A percentile compares a stretch with the other conserved stretches of the same genome.
Conservation (phyloP, 2,113 vertebrate genomes). For the Mormyrus iriodes region DNA sequence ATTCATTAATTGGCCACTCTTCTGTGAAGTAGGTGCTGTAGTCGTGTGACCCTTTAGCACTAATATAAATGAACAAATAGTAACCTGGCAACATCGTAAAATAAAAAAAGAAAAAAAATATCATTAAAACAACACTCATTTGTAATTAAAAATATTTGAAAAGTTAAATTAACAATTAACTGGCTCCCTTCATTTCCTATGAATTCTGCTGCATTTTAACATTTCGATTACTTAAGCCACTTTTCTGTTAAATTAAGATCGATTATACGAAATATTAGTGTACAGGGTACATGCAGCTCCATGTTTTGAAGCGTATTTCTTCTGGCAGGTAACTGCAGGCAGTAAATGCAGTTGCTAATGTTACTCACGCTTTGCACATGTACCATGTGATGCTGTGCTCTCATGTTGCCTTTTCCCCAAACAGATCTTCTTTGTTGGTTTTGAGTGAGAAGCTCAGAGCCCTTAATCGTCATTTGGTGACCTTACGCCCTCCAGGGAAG, state of each 20-base stretch:
- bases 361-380: background rate
- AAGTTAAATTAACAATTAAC: background rate
- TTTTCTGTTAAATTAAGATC: background rate
- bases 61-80: background rate
- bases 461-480: constrained; percentile 68
- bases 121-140: background rate
- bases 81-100: background rate
- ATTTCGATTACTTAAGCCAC: background rate
- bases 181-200: background rate
- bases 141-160: background rate
- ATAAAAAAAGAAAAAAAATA: background rate
- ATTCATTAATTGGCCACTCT: background rate
- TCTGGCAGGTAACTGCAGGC: background rate
- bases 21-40: background rate
- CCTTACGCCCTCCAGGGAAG: constrained; percentile 49
- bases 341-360: background rate
- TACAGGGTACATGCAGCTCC: background rate
- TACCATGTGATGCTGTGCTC: background rate
- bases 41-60: background rate
- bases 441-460: constrained; percentile 49
- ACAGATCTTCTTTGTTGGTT: constrained; percentile 38
- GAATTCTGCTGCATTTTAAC: background rate
- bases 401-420: background rate
- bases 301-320: background rate
- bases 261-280: background rate